Percentiles rank a stretch among this genome's conserved stretches.
Evolutionary conservation across 2,113 vertebrate genomes (phyloP).

Genomic region (Oryzias woworae): DNA sequence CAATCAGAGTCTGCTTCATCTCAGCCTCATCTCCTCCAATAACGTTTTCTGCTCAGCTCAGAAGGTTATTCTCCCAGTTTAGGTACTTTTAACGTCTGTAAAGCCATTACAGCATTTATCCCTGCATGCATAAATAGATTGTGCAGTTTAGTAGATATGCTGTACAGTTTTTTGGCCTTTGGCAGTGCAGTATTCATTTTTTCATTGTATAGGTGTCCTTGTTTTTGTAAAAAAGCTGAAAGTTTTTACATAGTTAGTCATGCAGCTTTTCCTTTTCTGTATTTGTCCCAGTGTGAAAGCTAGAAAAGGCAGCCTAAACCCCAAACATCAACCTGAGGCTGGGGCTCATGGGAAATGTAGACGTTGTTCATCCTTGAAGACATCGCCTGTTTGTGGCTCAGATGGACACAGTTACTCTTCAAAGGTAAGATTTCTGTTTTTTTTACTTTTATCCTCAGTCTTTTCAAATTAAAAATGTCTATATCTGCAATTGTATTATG

Average conservation of each 20-base stretch:
- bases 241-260: neutral
- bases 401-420: conserved; percentile 86
- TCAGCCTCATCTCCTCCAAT: conserved; percentile 28
- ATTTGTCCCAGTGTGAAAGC: conserved; percentile 54
- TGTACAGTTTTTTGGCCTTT: neutral
- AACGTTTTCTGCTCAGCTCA: conserved; percentile 1
- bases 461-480: neutral
- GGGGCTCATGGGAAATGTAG: conserved; percentile 83
- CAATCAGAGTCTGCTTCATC: conserved; percentile 36
- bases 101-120: conserved; percentile 15
- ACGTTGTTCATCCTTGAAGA: conserved; percentile 74
- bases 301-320: conserved; percentile 67
- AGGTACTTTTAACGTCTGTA: conserved; percentile 6
- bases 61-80: conserved; percentile 16
- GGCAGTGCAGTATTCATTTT: neutral
- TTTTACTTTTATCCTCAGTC: neutral
- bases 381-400: conserved; percentile 66
- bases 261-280: conserved; percentile 15
- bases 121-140: conserved; percentile 2
- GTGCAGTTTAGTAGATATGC: neutral
- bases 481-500: neutral
- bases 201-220: neutral
- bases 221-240: neutral
- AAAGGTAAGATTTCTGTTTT: conserved; percentile 73
- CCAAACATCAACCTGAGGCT: conserved; percentile 81